These are phyloP conservation scores for Lagorchestes hirsutus DNA, from an alignment of 2,797 vertebrate species.

Conservation along the genomic window DNA sequence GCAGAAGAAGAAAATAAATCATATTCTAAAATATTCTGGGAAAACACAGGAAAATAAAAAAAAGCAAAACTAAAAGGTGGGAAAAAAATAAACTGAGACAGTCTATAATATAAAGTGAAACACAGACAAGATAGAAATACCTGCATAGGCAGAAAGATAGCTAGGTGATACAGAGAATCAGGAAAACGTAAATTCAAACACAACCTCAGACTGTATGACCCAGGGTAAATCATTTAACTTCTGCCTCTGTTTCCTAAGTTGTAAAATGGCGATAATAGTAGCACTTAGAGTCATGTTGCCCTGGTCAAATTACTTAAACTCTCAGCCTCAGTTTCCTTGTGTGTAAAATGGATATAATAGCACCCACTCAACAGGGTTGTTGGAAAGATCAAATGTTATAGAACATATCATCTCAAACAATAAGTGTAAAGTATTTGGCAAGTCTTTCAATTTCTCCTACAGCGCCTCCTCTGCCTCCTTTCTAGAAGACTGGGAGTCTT, in stretches of 20 bases:
- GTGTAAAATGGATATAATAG: not conserved
- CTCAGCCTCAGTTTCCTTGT: not conserved
- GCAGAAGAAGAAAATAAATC: slow-evolving; percentile 18
- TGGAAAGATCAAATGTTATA: not conserved
- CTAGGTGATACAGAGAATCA: not conserved
- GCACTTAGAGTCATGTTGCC: not conserved
- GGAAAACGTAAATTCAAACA: not conserved
- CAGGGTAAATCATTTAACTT: not conserved
- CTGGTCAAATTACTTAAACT: not conserved
- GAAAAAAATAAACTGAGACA: slow-evolving; percentile 19
- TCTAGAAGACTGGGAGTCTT: not conserved
- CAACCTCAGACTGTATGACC: too few species aligned
- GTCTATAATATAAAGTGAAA: not conserved
- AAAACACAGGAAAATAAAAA: not conserved
- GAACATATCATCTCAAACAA: not conserved
- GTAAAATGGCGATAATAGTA: not conserved
- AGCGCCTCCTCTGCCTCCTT: not conserved
- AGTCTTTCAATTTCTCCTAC: not conserved
- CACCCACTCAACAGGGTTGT: not conserved
- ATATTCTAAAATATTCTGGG: not conserved
- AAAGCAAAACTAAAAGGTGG: not conserved
- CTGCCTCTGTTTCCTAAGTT: not conserved
- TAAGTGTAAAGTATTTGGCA: not conserved
- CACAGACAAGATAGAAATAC: not conserved
- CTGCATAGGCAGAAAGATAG: not conserved